Evolutionary conservation across 2,797 vertebrate genomes (phyloP), one percentile per base, ranked within the genome.

Genomic region (Jordanella pulchra): DNA sequence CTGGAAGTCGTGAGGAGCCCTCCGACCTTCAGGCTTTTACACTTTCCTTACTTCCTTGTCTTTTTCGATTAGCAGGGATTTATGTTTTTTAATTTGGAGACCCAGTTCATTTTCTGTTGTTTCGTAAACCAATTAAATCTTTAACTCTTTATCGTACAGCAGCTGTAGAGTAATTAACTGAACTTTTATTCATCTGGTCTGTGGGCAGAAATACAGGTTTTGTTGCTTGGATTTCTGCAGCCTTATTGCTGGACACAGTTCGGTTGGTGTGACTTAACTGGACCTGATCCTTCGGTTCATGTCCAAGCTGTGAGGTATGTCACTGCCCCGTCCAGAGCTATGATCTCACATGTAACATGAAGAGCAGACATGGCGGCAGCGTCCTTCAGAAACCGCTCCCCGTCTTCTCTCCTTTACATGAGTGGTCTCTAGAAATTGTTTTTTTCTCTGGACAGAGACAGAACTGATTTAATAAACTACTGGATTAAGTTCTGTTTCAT

Each of bases 271-370:
- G 27, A 60, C 10, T 56, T 44, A 39, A 70, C 47, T 64, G 63
- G 50, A 30, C 18, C 64, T 27, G 21, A 64, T 42, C 23, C 65
- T 32, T 35, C 21, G 66, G 42, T 71, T 54, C 54, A 39, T 48
- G 27, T 69, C 74, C 17, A 61, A 11, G n/a, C 56, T 69, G 75
- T 78, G 51, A 78, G 64, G 35, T 82, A 67, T 75, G 56, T 53
- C 63, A 55, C 35, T 55, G 53, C 69, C 60, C 55, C 70, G 70
- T 56, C 58, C 66, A 27, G 69, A 27, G 55, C 60, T n/a, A 73
- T 89, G 85, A 89, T 44, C 84, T 90, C 89, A 92, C 88, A 70
- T 72, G 81, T 82, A 83, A 89, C 79, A 54, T 84, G 85, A 89
- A 83, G 86, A 84, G 78, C 80, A 86, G 79, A 78, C 80, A 91